Conservation (phyloP, 1,140 invertebrate genomes). For the Linepithema humile region DNA sequence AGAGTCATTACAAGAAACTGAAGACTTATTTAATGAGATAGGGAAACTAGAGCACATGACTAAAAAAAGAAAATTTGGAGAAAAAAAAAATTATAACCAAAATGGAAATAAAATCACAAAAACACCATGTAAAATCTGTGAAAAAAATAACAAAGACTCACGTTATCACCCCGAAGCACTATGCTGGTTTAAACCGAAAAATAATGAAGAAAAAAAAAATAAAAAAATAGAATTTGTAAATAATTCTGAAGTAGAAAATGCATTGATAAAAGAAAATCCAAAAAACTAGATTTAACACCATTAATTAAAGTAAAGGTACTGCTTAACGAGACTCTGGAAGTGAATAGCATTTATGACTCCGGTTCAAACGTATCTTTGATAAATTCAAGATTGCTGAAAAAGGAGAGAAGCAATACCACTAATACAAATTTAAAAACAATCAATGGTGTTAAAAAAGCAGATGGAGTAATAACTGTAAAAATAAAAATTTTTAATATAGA, state of each 20-base stretch:
- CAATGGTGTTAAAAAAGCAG: conserved; percentile 25
- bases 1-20: conserved; percentile 14
- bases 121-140: conserved; percentile 43
- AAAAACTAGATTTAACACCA: conserved; percentile 61
- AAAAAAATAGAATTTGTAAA: conserved; percentile 47
- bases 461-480: conserved; percentile 43
- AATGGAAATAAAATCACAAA: conserved; percentile 15
- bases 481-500: conserved; percentile 49
- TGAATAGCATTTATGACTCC: conserved; percentile 57
- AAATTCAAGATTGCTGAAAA: conserved; percentile 51
- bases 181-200: conserved; percentile 50
- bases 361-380: conserved; percentile 61
- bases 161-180: conserved; percentile 42
- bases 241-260: conserved; percentile 47
- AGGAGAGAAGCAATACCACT: conserved; percentile 6
- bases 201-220: conserved; percentile 6
- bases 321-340: conserved; percentile 37
- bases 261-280: conserved; percentile 19
- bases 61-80: neutral
- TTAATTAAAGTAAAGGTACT: conserved; percentile 60
- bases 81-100: conserved; percentile 2
- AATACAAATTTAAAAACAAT: no score
- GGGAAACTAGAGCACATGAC: conserved; percentile 27
- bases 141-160: conserved; percentile 26
- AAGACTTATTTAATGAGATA: no score